phyloP scores from a whole-genome alignment of 2,113 vertebrate species.

The Stegostoma tigrinum region DNA sequence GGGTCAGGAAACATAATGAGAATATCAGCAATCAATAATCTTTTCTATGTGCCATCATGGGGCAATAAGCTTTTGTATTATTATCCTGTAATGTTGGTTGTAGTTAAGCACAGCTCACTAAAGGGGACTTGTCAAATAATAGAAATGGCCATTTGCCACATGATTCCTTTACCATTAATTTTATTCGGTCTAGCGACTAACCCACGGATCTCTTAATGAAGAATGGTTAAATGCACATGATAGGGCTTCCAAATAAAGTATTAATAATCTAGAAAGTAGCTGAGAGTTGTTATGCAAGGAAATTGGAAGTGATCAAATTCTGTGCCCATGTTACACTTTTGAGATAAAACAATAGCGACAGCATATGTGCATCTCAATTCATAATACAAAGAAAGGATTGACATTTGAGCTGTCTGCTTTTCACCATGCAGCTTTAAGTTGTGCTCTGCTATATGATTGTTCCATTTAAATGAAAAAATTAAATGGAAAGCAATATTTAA shows the following conservation, averaged over 20 bases:
- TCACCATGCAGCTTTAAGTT: neutral
- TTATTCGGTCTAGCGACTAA: neutral
- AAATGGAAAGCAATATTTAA: constrained; percentile 53
- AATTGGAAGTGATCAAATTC: constrained; percentile 9
- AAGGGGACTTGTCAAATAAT: constrained; percentile 15
- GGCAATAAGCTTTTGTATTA: constrained; percentile 25
- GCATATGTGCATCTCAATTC: neutral
- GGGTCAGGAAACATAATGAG: constrained; percentile 30
- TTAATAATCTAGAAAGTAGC: neutral
- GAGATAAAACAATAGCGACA: neutral
- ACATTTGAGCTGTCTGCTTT: neutral
- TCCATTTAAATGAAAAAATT: neutral
- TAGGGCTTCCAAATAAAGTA: neutral
- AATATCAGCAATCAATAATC: constrained; percentile 35
- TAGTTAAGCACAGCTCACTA: constrained; percentile 13
- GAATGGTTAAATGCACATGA: neutral
- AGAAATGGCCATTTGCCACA: neutral
- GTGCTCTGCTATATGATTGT: neutral
- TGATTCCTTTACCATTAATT: neutral
- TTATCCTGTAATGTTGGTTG: neutral
- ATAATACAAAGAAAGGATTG: neutral
- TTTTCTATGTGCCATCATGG: constrained; percentile 25
- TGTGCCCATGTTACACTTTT: neutral
- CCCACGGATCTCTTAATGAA: neutral
- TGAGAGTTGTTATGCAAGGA: neutral